Evolutionary conservation across 1,140 invertebrate species (phyloP).

Genomic region (Rhyacophila brunnea): DNA sequence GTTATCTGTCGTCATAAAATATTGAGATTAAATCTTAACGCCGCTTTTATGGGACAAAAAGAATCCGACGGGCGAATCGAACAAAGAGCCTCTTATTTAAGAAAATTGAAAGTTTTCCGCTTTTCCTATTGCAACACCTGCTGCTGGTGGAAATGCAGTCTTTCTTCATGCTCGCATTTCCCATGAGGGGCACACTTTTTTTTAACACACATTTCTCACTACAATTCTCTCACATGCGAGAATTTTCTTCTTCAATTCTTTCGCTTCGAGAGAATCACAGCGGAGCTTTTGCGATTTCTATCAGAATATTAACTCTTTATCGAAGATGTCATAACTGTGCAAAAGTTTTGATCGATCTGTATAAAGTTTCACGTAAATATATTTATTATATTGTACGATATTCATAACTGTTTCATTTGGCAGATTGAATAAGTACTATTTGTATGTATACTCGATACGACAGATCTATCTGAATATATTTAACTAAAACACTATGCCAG

Average conservation of each 20-base stretch:
- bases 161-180: slow-evolving; percentile 19
- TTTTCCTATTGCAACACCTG: slow-evolving; percentile 23
- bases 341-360: no score
- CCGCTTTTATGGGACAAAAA: slow-evolving; percentile 14
- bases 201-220: slow-evolving; percentile 24
- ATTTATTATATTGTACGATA: no score
- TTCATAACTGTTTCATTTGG: no score
- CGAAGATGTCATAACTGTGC: neutral
- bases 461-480: no score
- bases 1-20: slow-evolving; percentile 7
- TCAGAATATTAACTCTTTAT: neutral
- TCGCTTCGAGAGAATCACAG: neutral
- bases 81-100: slow-evolving; percentile 13
- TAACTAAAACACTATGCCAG: no score
- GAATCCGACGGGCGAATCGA: slow-evolving; percentile 1
- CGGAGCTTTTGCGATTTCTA: neutral
- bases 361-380: no score
- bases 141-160: slow-evolving; percentile 18
- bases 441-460: no score
- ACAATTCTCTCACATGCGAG: slow-evolving; percentile 3
- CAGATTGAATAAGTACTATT: no score
- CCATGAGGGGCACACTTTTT: slow-evolving; percentile 23
- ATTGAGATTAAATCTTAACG: slow-evolving; percentile 17
- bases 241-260: neutral
- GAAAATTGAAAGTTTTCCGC: slow-evolving; percentile 32